These are phyloP conservation scores for Pteronura brasiliensis DNA, from an alignment of 2,113 vertebrate species.

Conservation along the genomic window DNA sequence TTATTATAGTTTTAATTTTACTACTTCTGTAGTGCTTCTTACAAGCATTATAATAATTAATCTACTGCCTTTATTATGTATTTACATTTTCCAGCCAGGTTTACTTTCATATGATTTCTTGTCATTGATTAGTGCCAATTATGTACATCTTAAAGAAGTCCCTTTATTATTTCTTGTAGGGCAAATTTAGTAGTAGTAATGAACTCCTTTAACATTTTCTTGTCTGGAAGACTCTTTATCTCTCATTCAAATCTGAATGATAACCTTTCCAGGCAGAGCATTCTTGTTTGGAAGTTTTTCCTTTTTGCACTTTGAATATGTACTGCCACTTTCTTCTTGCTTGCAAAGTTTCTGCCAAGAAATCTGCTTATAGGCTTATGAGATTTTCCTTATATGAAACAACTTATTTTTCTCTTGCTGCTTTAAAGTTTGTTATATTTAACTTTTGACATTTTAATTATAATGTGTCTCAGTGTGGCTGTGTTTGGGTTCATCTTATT, in stretches of 20 bases:
- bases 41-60: neutral
- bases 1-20: neutral
- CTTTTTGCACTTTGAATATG: neutral
- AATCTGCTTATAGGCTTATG: neutral
- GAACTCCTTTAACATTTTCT: neutral
- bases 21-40: neutral
- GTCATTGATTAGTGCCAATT: neutral
- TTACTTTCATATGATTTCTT: neutral
- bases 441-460: neutral
- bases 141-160: neutral
- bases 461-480: neutral
- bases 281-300: neutral
- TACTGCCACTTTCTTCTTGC: neutral
- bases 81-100: neutral
- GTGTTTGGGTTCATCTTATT: neutral
- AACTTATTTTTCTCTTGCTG: neutral
- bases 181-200: neutral
- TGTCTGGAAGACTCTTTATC: neutral
- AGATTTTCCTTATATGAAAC: neutral
- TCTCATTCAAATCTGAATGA: neutral
- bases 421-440: neutral
- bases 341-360: neutral
- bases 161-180: neutral
- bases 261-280: neutral
- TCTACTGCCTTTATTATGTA: neutral